phyloP scores from a whole-genome alignment of 2,888 invertebrate species.

The Gastracanthus pulcherrimus region DNA sequence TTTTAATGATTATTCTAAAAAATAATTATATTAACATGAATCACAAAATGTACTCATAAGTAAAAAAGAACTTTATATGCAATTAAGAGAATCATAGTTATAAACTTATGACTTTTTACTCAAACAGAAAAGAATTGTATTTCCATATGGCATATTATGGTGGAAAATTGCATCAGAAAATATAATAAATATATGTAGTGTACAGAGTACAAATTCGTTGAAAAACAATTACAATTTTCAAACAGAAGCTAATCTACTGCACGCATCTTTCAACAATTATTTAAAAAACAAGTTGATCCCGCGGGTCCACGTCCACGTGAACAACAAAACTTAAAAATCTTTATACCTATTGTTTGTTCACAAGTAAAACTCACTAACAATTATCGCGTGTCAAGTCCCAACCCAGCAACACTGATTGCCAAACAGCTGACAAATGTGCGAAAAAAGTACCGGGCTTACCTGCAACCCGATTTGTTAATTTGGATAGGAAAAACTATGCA shows the following conservation, averaged over 20 bases:
- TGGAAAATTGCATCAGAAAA: conserved; percentile 32
- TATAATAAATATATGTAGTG: background rate
- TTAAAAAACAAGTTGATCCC: background rate
- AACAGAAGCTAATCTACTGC: background rate
- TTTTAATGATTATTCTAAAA: conserved; percentile 60
- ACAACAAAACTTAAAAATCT: background rate
- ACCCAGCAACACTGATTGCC: background rate
- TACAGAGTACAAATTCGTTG: background rate
- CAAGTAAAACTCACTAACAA: background rate
- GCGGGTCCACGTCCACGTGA: background rate
- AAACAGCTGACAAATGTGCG: background rate
- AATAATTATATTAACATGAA: background rate
- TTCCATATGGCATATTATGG: conserved; percentile 36
- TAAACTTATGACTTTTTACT: background rate
- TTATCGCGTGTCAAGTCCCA: background rate
- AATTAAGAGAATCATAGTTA: background rate
- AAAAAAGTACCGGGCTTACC: background rate
- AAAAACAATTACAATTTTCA: background rate
- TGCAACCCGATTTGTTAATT: background rate
- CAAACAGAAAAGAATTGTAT: background rate
- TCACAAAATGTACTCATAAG: background rate
- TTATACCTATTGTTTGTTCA: background rate
- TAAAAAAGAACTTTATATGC: background rate
- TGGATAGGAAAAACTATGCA: background rate
- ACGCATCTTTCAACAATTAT: background rate